These are phyloP conservation scores for Forpus xanthops DNA, from an alignment of 2,797 vertebrate species.

Conservation along the genomic window DNA sequence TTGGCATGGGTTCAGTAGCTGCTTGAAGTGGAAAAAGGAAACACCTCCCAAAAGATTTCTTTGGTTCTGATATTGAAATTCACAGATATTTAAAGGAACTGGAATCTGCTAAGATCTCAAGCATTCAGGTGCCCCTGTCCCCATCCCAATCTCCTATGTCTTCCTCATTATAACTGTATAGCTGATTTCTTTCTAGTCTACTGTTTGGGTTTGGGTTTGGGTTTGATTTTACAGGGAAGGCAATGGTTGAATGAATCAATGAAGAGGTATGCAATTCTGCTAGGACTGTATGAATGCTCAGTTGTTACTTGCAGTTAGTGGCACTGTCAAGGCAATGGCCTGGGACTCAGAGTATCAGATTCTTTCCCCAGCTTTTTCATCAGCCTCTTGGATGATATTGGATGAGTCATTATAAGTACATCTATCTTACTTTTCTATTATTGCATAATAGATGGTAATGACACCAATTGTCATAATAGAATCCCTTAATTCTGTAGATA, in stretches of 20 bases:
- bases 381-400: background rate
- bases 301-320: background rate
- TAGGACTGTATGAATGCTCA: background rate
- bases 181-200: background rate
- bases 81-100: conserved; percentile 6
- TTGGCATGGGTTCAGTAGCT: background rate
- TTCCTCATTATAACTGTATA: background rate
- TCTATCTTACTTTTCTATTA: background rate
- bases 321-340: background rate
- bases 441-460: background rate
- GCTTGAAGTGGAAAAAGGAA: conserved; percentile 28
- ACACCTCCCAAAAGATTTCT: background rate
- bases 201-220: background rate
- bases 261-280: background rate
- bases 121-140: background rate
- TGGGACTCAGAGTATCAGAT: background rate
- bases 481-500: background rate
- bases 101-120: background rate
- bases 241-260: background rate
- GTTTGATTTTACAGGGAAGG: background rate
- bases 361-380: background rate
- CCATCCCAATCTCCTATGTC: background rate
- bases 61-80: background rate
- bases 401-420: background rate
- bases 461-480: background rate